Conservation (phyloP, 2,113 vertebrate genomes). For the Alectura lathami region DNA sequence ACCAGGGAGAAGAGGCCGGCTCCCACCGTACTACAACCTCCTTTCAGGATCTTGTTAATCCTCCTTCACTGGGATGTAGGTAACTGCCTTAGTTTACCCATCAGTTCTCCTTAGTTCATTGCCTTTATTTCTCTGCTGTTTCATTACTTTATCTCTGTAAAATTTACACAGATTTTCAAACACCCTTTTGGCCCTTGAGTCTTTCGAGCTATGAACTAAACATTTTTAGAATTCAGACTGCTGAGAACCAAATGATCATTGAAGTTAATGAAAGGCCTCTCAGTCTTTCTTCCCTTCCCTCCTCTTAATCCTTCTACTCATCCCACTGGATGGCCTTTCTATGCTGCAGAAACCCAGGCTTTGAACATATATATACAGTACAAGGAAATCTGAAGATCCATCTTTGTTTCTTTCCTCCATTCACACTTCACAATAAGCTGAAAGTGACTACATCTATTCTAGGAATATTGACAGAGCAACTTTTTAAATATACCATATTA, state of each 20-base stretch:
- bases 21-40: no score
- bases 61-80: background rate
- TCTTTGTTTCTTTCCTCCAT: background rate
- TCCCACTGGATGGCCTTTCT: background rate
- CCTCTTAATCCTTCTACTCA: background rate
- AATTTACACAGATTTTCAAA: background rate
- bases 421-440: background rate
- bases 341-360: background rate
- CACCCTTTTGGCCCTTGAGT: background rate
- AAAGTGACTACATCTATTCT: background rate
- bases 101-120: background rate
- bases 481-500: background rate
- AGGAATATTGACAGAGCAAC: background rate
- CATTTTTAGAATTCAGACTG: background rate
- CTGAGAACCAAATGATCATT: background rate
- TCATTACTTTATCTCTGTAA: background rate
- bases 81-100: background rate
- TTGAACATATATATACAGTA: background rate
- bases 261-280: background rate
- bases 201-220: background rate
- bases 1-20: no score
- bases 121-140: background rate
- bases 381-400: background rate
- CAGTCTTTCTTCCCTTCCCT: background rate
- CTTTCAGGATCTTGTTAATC: background rate